Conservation (phyloP, 1,140 invertebrate species). For the Carcinoscorpius rotundicauda region DNA sequence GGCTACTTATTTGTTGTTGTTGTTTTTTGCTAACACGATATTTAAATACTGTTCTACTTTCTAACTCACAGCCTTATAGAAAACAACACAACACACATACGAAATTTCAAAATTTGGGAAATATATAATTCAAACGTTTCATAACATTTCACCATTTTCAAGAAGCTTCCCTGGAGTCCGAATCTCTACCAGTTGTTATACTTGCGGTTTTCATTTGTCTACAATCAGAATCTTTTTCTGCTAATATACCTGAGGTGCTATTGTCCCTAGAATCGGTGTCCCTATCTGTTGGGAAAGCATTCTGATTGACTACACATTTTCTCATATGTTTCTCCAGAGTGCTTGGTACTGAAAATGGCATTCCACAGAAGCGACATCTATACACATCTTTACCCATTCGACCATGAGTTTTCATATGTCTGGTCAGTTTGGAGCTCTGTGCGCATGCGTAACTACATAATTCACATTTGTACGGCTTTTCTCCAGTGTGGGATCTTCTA, state of each 20-base stretch:
- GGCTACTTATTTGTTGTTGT: too few species aligned
- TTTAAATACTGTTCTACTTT: too few species aligned
- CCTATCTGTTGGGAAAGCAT: constrained; percentile 32
- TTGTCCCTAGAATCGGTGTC: constrained; percentile 25
- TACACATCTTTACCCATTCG: constrained; percentile 95
- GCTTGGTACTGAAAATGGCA: constrained; percentile 99
- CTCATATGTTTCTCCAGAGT: constrained; percentile 99
- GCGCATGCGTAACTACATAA: constrained; percentile 98
- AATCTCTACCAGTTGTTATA: too few species aligned
- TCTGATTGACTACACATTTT: constrained; percentile 95
- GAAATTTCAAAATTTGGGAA: too few species aligned
- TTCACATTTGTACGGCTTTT: constrained; percentile 99
- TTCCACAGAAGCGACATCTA: constrained; percentile 95
- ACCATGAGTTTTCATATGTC: constrained; percentile 99
- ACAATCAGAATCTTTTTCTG: constrained; percentile 1
- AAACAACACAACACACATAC: too few species aligned
- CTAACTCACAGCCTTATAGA: too few species aligned
- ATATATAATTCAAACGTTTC: too few species aligned
- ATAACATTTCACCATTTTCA: too few species aligned
- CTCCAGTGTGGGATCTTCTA: constrained; percentile 88
- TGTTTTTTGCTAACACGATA: too few species aligned
- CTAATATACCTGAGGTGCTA: constrained; percentile 8
- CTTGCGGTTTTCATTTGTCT: too few species aligned
- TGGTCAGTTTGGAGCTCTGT: constrained; percentile 94
- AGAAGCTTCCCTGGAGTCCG: too few species aligned